Evolutionary conservation across 2,888 invertebrate genomes (phyloP), one percentile per base, ranked within the genome.

Genomic region (Leptura quadrifasciata): DNA sequence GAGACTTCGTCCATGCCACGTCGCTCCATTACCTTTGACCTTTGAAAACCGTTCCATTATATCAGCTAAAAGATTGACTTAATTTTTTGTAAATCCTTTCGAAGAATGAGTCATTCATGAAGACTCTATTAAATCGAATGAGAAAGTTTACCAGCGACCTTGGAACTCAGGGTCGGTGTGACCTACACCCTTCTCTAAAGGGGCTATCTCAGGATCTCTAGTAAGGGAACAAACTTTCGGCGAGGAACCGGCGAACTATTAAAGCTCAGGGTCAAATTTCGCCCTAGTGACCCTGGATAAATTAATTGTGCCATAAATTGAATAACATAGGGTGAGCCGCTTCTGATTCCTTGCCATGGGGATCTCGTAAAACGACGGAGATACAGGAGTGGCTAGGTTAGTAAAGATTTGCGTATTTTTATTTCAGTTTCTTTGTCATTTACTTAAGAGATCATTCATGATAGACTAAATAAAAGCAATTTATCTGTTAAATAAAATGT

Each of bases 71-170:
- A 17, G 24, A 17, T 31, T 31, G 55, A 24, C 20, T 52, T 52
- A 24, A 21, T 12, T n/a, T 21, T 8, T 27, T n/a, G 18, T 20
- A 39, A 63, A 63, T 63, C 39, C 61, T 63, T 63, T 63, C 68
- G 18, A 17, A 24, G 55, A 68, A 68, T 68, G 68, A 68, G 55
- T 68, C 68, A 68, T 68, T 68, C 68, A 55, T 68, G 55, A 18
- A 31, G 17, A 21, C 10, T 21, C 20, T 47, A 64, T 65, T 65
- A 47, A 54, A 8, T 8, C 39, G 65, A 47, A 39, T 54, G 54
- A 54, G 27, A 35, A 63, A 67, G 54, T 39, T 69, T 39, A 18
- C 12, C 18, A 17, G 63, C 35, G 12, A 21, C 47, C 58, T 69
- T 58, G 58, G 47, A n/a, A 8, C 39, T 20, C 58, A 58, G 58